Conservation (phyloP, 2,113 vertebrate genomes). For the Sapajus apella region DNA sequence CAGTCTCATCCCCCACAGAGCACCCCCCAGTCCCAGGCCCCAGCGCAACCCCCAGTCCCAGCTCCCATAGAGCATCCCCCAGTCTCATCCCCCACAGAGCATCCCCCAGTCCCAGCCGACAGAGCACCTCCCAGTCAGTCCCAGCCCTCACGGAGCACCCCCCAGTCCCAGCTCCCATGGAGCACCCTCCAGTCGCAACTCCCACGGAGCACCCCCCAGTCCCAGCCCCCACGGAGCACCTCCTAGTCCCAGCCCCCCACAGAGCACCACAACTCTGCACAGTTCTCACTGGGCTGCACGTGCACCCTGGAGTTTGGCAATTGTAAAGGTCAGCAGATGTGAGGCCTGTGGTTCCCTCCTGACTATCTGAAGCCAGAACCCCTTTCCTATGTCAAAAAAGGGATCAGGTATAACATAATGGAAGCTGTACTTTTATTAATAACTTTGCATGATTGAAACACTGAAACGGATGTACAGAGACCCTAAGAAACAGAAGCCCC, state of each 20-base stretch:
- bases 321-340: background rate
- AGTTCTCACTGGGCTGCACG: fast-evolving
- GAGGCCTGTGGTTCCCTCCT: background rate
- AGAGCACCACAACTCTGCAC: background rate
- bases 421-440: background rate
- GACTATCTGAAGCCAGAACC: background rate
- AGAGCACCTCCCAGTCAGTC: background rate
- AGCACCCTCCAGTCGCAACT: background rate
- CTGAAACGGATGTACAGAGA: fast-evolving
- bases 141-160: background rate
- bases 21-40: background rate
- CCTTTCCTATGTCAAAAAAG: background rate
- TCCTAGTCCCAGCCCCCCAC: background rate
- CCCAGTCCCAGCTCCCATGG: too few species aligned
- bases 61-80: too few species aligned
- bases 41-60: background rate
- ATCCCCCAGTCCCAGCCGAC: too few species aligned
- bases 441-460: background rate
- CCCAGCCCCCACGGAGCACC: background rate
- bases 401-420: fast-evolving
- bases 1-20: background rate
- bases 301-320: background rate
- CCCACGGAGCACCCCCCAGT: background rate
- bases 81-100: background rate
- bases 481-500: background rate